These are phyloP conservation scores for Portunus trituberculatus DNA, from an alignment of 1,140 invertebrate species.

Conservation along the genomic window DNA sequence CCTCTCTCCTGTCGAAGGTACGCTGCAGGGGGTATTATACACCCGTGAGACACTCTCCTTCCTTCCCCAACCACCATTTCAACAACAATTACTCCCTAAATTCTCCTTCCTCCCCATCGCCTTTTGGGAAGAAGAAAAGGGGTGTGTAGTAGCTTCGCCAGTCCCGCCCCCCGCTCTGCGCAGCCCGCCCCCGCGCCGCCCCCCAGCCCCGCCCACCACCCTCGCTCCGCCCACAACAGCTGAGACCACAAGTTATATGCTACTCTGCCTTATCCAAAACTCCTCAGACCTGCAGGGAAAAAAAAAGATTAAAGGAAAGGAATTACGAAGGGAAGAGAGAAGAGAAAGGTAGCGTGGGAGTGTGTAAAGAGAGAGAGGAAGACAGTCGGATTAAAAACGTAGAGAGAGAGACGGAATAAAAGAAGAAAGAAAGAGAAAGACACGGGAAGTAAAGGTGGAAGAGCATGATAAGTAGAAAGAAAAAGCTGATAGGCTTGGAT, in stretches of 20 bases:
- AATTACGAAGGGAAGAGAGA: constrained; percentile 14
- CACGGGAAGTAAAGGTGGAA: background rate
- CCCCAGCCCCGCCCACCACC: constrained; percentile 30
- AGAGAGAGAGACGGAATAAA: background rate
- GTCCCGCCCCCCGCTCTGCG: constrained; percentile 40
- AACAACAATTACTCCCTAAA: constrained; percentile 58
- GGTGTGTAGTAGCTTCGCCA: background rate
- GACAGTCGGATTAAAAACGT: background rate
- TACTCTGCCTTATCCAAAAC: constrained; percentile 59
- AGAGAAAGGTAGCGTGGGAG: background rate
- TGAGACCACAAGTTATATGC: constrained; percentile 56
- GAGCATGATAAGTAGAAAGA: background rate
- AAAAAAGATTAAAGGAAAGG: constrained; percentile 58
- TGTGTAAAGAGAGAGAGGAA: background rate
- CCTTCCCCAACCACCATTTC: constrained; percentile 52
- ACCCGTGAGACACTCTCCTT: constrained; percentile 40
- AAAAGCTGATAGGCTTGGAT: background rate
- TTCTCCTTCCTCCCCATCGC: constrained; percentile 13
- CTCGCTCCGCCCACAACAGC: constrained; percentile 44
- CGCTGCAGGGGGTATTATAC: constrained; percentile 23
- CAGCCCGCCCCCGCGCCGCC: constrained; percentile 42
- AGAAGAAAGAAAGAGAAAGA: background rate
- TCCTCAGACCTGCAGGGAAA: constrained; percentile 51
- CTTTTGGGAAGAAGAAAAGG: constrained; percentile 46
- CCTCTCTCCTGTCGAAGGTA: background rate